Percentiles rank a stretch among this genome's conserved stretches.
Conservation (phyloP, 2,113 vertebrate genomes). For the Sclerurus mexicanus region DNA sequence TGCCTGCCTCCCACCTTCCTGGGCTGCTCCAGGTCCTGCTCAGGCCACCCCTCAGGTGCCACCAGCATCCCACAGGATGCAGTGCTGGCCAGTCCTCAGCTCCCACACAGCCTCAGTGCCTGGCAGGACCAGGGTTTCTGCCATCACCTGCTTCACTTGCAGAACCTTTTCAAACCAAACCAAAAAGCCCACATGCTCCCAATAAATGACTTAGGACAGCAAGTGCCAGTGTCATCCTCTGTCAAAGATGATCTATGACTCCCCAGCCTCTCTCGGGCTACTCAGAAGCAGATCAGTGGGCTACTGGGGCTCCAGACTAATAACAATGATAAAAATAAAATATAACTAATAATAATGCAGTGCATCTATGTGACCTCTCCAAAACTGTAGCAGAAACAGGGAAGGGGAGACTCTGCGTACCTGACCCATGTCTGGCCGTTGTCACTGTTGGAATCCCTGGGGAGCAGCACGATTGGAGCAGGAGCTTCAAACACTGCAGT, state of each 20-base stretch:
- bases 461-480: background rate
- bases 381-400: background rate
- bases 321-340: constrained; percentile 19
- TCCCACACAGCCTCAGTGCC: background rate
- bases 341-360: background rate
- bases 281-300: background rate
- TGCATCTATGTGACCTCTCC: accelerated
- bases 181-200: accelerated
- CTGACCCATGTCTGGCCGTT: accelerated
- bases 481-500: accelerated
- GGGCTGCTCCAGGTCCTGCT: background rate
- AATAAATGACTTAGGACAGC: background rate
- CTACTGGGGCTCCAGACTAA: background rate
- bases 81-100: background rate
- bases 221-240: background rate
- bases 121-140: background rate
- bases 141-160: background rate
- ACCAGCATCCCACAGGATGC: background rate
- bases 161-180: background rate
- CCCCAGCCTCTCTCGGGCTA: background rate
- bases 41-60: background rate
- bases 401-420: background rate
- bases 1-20: background rate
- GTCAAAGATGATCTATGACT: background rate
- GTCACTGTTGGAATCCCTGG: accelerated